These are phyloP conservation scores for Stichodactyla helianthus DNA, from an alignment of 64 coral and sea anemone species.

Conservation along the genomic window DNA sequence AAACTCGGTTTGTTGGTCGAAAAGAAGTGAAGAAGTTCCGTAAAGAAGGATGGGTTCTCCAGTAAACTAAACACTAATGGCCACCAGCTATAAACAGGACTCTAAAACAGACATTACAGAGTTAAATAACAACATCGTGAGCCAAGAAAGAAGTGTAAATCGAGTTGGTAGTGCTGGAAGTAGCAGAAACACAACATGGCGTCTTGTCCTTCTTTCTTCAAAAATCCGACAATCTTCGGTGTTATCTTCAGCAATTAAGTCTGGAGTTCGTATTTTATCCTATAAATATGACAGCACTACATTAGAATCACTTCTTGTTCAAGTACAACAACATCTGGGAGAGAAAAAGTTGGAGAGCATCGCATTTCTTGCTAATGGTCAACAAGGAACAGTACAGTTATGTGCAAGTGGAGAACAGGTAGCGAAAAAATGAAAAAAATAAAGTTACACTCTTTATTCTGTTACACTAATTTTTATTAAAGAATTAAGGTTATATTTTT, in stretches of 20 bases:
- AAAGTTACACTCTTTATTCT: not conserved
- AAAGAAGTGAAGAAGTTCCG: constrained; percentile 6
- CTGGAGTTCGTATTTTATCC: constrained; percentile 55
- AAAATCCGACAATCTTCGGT: constrained; percentile 77
- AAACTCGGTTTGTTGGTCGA: not conserved
- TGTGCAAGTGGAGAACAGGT: constrained; percentile 72
- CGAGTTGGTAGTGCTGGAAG: constrained; percentile 8
- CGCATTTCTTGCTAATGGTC: constrained; percentile 68
- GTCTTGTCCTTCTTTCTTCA: constrained; percentile 78
- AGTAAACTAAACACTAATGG: not conserved
- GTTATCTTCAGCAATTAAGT: constrained; percentile 55
- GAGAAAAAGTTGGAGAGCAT: constrained; percentile 78
- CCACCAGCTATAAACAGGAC: not conserved
- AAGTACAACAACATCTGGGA: constrained; percentile 59
- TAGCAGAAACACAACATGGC: constrained; percentile 23
- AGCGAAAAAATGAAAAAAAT: not conserved
- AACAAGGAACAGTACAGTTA: constrained; percentile 56
- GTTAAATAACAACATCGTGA: not conserved
- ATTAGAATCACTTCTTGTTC: constrained; percentile 62
- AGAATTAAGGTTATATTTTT: not conserved
- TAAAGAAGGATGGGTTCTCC: not conserved
- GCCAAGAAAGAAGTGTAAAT: not conserved
- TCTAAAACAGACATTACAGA: constrained; percentile 1
- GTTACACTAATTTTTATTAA: constrained; percentile 17
- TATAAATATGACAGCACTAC: constrained; percentile 78